These are phyloP conservation scores for Phenganax marumi DNA, from an alignment of 92 coral and sea anemone species.

Conservation along the genomic window DNA sequence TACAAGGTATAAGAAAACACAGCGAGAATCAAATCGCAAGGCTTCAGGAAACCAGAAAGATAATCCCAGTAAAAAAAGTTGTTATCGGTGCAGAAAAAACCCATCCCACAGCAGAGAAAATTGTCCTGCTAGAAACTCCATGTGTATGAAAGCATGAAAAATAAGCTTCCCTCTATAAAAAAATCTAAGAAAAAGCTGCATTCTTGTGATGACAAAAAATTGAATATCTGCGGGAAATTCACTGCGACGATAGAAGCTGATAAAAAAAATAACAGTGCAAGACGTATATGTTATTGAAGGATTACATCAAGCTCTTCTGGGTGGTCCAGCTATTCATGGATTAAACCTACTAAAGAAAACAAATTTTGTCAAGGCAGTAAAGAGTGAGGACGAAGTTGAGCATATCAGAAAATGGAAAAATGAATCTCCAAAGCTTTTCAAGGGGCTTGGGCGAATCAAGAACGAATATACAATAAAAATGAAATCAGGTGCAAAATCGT, in stretches of 20 bases:
- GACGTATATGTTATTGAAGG: conserved; percentile 11
- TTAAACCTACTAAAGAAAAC: conserved; percentile 1
- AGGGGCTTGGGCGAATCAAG: conserved; percentile 15
- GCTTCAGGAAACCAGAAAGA: background rate
- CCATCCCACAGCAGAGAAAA: background rate
- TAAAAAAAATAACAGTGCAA: background rate
- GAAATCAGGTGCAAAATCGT: background rate
- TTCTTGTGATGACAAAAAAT: background rate
- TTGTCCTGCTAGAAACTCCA: conserved; percentile 14
- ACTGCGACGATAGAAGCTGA: background rate
- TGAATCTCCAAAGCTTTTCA: conserved; percentile 7
- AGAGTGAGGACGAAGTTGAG: background rate
- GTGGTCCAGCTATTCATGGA: background rate
- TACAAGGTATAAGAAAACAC: too few species aligned
- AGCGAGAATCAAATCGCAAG: too few species aligned
- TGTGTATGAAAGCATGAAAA: background rate
- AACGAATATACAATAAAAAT: background rate
- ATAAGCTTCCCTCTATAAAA: background rate
- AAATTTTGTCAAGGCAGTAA: background rate
- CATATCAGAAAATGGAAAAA: background rate
- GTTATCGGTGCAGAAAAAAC: too few species aligned
- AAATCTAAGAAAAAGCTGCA: conserved; percentile 8
- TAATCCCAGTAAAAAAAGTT: background rate
- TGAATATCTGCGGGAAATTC: conserved; percentile 6
- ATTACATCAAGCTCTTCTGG: conserved; percentile 26